phyloP scores from a whole-genome alignment of 1,140 invertebrate genomes.

The Eriocheir sinensis region DNA sequence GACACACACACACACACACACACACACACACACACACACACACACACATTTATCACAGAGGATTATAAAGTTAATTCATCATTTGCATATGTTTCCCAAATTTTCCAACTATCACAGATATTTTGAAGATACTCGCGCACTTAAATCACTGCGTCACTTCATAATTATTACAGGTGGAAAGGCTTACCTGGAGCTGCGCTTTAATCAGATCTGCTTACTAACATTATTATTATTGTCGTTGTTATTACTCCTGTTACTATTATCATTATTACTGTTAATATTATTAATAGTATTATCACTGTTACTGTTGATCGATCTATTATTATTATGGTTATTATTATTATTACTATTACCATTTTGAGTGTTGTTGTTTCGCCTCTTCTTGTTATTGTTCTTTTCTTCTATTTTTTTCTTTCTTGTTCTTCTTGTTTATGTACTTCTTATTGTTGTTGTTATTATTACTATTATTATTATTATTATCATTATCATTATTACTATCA shows the following conservation, averaged over 20 bases:
- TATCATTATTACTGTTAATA: neutral
- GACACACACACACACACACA: slow-evolving; percentile 13
- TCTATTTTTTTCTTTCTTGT: no score
- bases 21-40: slow-evolving; percentile 22
- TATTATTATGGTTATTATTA: neutral
- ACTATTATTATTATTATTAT: neutral
- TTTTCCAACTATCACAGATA: neutral
- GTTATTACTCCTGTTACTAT: neutral
- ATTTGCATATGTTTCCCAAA: slow-evolving; percentile 16
- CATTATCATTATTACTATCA: neutral
- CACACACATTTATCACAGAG: slow-evolving; percentile 24
- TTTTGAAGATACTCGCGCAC: neutral
- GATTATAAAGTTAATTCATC: slow-evolving; percentile 26
- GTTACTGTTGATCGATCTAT: no score
- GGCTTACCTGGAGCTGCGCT: neutral
- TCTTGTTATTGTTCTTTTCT: no score
- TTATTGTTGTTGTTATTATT: neutral
- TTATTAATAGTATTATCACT: neutral
- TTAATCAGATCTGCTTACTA: neutral
- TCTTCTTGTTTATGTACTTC: neutral
- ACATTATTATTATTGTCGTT: neutral
- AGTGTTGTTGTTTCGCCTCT: no score
- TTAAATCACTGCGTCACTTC: neutral
- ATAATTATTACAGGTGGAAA: neutral
- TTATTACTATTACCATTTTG: no score